Conservation (phyloP, 2,888 invertebrate genomes). For the Muscina levida region DNA sequence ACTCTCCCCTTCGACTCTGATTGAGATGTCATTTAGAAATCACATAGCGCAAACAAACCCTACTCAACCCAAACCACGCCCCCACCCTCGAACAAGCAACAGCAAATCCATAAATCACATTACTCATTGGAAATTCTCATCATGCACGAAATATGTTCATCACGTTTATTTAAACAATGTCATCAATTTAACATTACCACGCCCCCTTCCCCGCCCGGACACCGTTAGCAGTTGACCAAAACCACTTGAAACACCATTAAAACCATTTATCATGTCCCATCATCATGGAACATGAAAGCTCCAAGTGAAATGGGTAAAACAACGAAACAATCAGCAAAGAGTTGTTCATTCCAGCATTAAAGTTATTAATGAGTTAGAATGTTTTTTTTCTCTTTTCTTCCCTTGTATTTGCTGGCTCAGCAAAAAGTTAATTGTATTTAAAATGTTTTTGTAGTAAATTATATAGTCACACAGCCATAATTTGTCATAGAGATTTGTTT, state of each 20-base stretch:
- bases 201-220: background rate
- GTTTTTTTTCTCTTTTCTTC: background rate
- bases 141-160: background rate
- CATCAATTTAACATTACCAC: slow-evolving; percentile 20
- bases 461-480: background rate
- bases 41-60: too few species aligned
- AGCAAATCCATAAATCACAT: background rate
- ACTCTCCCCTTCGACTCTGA: too few species aligned
- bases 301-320: too few species aligned
- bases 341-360: background rate
- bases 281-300: too few species aligned
- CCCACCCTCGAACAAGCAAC: background rate
- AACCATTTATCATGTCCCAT: too few species aligned
- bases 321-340: too few species aligned
- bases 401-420: background rate
- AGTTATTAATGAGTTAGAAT: background rate
- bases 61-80: too few species aligned
- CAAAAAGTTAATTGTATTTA: slow-evolving; percentile 18
- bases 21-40: too few species aligned
- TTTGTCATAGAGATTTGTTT: slow-evolving; percentile 47
- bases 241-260: too few species aligned
- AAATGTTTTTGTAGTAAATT: slow-evolving; percentile 1
- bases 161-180: slow-evolving; percentile 24
- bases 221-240: too few species aligned
- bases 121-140: background rate